These are phyloP conservation scores for Holothuria leucospilota DNA, from an alignment of 53 echinoderm and acorn worm genomes.

Conservation along the genomic window DNA sequence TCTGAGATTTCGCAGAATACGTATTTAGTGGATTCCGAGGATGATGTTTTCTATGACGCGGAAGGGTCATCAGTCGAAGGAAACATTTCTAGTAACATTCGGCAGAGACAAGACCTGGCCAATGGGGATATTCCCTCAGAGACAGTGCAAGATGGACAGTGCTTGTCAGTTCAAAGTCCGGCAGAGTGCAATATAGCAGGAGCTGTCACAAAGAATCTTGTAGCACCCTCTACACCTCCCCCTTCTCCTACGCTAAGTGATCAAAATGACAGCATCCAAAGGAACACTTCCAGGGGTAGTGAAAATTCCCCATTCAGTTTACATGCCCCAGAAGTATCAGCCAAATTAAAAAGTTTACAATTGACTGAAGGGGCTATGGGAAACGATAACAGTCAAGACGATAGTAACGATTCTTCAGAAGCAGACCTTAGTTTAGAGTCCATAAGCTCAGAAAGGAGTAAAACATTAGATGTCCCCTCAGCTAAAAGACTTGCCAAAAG, in stretches of 20 bases:
- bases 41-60: slow-evolving; percentile 31
- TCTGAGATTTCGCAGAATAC: not conserved
- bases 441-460: slow-evolving; percentile 69
- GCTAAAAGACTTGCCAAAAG: slow-evolving; percentile 93
- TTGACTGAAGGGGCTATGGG: not conserved
- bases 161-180: slow-evolving; percentile 1
- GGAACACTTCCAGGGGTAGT: not conserved
- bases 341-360: slow-evolving; percentile 24
- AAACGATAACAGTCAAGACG: not conserved
- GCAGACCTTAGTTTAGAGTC: not conserved
- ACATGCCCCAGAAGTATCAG: slow-evolving; percentile 33
- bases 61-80: slow-evolving; percentile 19
- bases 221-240: slow-evolving; percentile 23
- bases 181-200: slow-evolving; percentile 40
- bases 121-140: slow-evolving; percentile 1
- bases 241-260: slow-evolving; percentile 3
- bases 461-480: slow-evolving; percentile 86
- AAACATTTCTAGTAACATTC: not conserved
- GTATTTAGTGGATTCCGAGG: slow-evolving; percentile 5
- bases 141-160: slow-evolving; percentile 19
- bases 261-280: not conserved
- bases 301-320: slow-evolving; percentile 5
- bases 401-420: slow-evolving; percentile 9
- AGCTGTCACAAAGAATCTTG: not conserved
- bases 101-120: not conserved